phyloP scores from a whole-genome alignment of 2,888 invertebrate genomes.

The Drosophila imparisetae region DNA sequence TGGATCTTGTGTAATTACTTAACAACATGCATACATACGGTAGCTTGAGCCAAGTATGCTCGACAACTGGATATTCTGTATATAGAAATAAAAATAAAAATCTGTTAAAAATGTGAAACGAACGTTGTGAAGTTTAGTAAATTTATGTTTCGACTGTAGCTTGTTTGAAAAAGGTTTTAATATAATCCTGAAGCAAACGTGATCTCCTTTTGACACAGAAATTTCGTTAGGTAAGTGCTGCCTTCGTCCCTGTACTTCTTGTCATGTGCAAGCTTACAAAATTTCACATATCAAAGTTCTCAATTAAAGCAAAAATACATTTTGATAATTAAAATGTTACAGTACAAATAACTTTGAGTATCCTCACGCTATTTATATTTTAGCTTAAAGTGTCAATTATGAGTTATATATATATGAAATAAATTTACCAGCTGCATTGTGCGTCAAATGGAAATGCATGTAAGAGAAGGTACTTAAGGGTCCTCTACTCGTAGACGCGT shows the following conservation, averaged over 20 bases:
- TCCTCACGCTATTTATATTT: neutral
- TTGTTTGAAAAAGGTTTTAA: neutral
- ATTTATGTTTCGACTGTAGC: neutral
- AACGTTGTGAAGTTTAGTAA: neutral
- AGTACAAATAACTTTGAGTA: slow-evolving; percentile 12
- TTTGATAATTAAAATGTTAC: slow-evolving; percentile 12
- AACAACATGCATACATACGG: neutral
- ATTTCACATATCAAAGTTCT: neutral
- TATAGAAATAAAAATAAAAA: neutral
- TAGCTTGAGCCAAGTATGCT: neutral
- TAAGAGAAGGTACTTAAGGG: neutral
- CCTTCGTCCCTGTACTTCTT: neutral
- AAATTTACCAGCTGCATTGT: slow-evolving; percentile 24
- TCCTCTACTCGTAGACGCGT: neutral
- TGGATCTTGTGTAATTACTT: neutral
- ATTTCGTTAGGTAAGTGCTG: neutral
- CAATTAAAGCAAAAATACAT: slow-evolving; percentile 2
- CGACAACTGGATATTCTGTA: neutral
- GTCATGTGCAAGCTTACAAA: neutral
- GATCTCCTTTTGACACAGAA: neutral
- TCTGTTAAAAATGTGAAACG: neutral
- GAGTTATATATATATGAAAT: slow-evolving; percentile 20
- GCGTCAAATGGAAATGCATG: neutral
- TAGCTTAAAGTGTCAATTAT: slow-evolving; percentile 26
- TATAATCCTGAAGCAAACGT: neutral